These are phyloP conservation scores for Heteromormyrus szaboi DNA, from an alignment of 2,797 vertebrate genomes.

Conservation along the genomic window DNA sequence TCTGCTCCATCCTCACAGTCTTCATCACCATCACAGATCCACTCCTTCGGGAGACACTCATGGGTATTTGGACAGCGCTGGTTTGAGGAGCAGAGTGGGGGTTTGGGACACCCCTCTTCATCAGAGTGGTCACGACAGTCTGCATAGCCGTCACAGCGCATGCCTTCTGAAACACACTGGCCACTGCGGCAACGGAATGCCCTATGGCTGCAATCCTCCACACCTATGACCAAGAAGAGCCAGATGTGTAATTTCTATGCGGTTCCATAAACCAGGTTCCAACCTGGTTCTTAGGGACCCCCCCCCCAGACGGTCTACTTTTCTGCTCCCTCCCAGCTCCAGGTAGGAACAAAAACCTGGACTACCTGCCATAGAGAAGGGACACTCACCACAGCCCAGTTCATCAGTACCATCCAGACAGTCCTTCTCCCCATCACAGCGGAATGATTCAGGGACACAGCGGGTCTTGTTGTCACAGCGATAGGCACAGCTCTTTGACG, in stretches of 20 bases:
- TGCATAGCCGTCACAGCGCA: constrained; percentile 73
- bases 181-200: constrained; percentile 72
- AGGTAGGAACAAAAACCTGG: background rate
- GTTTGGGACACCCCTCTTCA: constrained; percentile 66
- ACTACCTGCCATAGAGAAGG: background rate
- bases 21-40: constrained; percentile 75
- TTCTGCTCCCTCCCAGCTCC: background rate
- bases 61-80: constrained; percentile 61
- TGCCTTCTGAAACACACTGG: constrained; percentile 67
- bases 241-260: background rate
- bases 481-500: constrained; percentile 56
- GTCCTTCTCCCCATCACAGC: constrained; percentile 72
- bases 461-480: constrained; percentile 64
- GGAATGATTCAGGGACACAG: constrained; percentile 76
- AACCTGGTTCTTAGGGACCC: background rate
- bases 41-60: constrained; percentile 73
- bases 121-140: constrained; percentile 83
- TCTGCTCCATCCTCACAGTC: constrained; percentile 81
- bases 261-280: background rate
- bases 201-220: constrained; percentile 43
- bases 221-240: constrained; percentile 37
- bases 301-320: background rate
- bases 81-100: constrained; percentile 54
- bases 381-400: constrained; percentile 57
- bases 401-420: constrained; percentile 75